phyloP scores from a whole-genome alignment of 2,113 vertebrate genomes.

The Clarias batrachus region DNA sequence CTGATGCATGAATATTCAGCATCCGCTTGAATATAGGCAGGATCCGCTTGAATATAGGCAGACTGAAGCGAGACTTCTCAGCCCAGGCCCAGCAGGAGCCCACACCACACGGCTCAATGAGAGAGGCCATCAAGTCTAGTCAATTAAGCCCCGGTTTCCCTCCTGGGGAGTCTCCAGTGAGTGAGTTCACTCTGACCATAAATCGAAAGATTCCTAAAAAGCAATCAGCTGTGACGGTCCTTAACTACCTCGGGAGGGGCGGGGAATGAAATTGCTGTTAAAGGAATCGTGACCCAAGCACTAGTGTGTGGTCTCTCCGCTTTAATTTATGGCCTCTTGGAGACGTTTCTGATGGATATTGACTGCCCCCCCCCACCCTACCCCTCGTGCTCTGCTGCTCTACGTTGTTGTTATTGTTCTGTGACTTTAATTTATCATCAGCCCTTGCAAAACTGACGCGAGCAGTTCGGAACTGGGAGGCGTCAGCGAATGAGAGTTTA shows the following conservation, averaged over 20 bases:
- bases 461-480: conserved; percentile 35
- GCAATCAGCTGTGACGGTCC: conserved; percentile 51
- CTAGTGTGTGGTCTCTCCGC: conserved; percentile 40
- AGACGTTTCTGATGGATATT: conserved; percentile 49
- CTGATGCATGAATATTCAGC: conserved; percentile 42
- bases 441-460: conserved; percentile 40
- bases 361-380: conserved; percentile 32
- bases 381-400: conserved; percentile 24
- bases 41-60: conserved; percentile 14
- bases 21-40: too few relatives aligned
- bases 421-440: conserved; percentile 56
- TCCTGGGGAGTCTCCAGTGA: conserved; percentile 23
- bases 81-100: conserved; percentile 36
- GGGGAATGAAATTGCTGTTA: conserved; percentile 30
- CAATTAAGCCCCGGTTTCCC: conserved; percentile 44
- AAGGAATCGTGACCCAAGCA: conserved; percentile 40
- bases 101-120: conserved; percentile 28
- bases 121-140: conserved; percentile 46
- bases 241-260: conserved; percentile 38
- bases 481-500: conserved; percentile 35
- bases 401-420: conserved; percentile 53
- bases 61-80: conserved; percentile 40
- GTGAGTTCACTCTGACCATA: conserved; percentile 11
- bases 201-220: conserved; percentile 50
- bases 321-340: conserved; percentile 54